A percentile compares a stretch with the other conserved stretches of the same genome.
Conservation (phyloP, 2,113 vertebrate species). For the Emydura subglobosa region DNA sequence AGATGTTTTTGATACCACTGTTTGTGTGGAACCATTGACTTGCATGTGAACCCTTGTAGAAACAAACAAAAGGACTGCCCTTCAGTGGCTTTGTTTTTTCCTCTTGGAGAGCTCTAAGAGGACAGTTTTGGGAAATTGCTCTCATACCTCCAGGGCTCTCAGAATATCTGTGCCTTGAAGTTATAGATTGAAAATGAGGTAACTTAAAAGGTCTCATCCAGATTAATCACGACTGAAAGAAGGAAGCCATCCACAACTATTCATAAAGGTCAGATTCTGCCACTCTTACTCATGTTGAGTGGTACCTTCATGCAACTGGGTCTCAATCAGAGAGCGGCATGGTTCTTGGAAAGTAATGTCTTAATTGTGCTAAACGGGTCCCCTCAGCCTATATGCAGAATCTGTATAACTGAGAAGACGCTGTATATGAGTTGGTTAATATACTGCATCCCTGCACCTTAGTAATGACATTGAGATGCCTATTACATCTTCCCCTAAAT, state of each 20-base stretch:
- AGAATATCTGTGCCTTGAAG: too few species aligned
- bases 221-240: neutral
- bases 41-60: neutral
- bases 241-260: neutral
- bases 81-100: neutral
- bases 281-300: too few species aligned
- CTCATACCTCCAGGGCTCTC: too few species aligned
- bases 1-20: neutral
- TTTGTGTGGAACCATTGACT: neutral
- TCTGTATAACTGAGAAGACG: neutral
- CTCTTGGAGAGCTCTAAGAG: too few species aligned
- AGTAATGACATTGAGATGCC: neutral
- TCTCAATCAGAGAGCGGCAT: neutral
- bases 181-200: too few species aligned
- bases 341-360: neutral
- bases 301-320: too few species aligned
- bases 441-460: accelerated
- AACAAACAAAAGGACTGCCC: neutral
- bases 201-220: neutral
- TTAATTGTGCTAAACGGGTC: neutral
- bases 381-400: neutral
- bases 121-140: too few species aligned
- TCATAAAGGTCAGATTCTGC: too few species aligned
- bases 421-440: accelerated
- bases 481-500: neutral